Conservation (phyloP, 2,888 invertebrate species). For the Chrysotoxum bicinctum region DNA sequence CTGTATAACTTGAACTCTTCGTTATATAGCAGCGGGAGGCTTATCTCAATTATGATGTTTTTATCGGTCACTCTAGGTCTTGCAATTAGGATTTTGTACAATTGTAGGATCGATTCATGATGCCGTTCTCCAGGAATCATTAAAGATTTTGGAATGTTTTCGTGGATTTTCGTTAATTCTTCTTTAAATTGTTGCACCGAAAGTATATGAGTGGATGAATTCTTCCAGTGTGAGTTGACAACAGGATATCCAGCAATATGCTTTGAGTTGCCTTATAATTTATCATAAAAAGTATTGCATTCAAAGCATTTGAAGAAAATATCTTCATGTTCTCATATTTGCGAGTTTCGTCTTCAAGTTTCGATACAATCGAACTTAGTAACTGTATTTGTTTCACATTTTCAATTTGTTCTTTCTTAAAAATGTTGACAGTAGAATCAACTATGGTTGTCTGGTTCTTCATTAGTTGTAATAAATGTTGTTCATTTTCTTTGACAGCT, state of each 20-base stretch:
- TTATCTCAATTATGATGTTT: no score
- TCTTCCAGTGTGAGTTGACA: no score
- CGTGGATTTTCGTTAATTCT: conserved; percentile 1
- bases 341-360: no score
- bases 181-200: conserved; percentile 16
- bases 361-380: no score
- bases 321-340: no score
- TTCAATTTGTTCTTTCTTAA: conserved; percentile 5
- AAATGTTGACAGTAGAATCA: conserved; percentile 19
- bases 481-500: no score
- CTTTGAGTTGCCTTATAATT: no score
- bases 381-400: not conserved
- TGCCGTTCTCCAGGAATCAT: not conserved
- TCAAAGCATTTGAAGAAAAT: no score
- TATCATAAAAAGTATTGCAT: no score
- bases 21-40: not conserved
- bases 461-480: conserved; percentile 2
- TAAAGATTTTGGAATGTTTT: not conserved
- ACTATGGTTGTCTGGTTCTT: conserved; percentile 1
- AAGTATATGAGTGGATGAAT: conserved; percentile 10
- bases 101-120: no score
- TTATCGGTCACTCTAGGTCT: not conserved
- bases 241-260: no score
- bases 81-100: not conserved
- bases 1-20: not conserved